Evolutionary conservation across 2,888 invertebrate species (phyloP).

Genomic region (Tenthredo notha): DNA sequence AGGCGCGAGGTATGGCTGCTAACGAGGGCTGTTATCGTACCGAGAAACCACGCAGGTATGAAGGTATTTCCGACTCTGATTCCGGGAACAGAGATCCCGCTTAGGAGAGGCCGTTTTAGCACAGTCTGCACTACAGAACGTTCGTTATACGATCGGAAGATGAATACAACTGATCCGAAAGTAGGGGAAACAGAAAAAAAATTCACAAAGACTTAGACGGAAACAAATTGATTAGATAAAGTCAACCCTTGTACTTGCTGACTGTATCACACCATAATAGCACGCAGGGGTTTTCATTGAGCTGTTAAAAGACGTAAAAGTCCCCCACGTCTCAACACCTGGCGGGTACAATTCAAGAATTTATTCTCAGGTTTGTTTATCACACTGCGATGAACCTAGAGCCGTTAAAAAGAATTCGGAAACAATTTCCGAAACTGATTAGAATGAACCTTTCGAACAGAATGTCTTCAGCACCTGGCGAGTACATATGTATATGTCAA

Average conservation of each 20-base stretch:
- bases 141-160: neutral
- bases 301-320: neutral
- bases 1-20: conserved; percentile 24
- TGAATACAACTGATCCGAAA: neutral
- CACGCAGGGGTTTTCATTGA: neutral
- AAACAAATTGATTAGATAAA: neutral
- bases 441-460: neutral
- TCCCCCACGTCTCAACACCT: neutral
- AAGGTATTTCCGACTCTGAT: conserved; percentile 35
- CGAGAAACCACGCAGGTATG: conserved; percentile 38
- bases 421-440: neutral
- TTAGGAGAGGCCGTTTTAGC: conserved; percentile 4
- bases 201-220: neutral
- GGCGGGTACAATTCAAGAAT: neutral
- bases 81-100: conserved; percentile 26
- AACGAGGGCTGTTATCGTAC: conserved; percentile 32
- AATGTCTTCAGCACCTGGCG: neutral
- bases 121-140: neutral
- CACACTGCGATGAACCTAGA: neutral
- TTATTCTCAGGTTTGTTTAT: neutral
- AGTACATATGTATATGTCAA: neutral
- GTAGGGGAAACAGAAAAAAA: neutral
- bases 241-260: neutral
- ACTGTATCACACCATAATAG: neutral
- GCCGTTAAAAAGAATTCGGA: neutral